These are phyloP conservation scores for Alviniconcha marisindica DNA, from an alignment of 1,140 invertebrate genomes.

Conservation along the genomic window DNA sequence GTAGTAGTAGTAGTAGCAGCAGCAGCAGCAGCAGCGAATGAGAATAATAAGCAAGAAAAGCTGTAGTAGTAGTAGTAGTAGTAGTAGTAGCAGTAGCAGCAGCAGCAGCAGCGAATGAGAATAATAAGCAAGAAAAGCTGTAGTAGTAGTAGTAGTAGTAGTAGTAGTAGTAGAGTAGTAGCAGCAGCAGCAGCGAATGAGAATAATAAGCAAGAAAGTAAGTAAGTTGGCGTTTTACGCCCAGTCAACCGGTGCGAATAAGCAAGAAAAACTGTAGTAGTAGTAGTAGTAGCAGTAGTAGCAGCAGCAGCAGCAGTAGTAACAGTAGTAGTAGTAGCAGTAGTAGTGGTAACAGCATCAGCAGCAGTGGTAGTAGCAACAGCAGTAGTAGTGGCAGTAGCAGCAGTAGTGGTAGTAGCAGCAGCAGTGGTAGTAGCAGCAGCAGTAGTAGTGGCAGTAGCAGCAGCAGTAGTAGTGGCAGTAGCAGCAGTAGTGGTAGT, in stretches of 20 bases:
- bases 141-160: no score
- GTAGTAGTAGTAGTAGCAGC: neutral
- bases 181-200: no score
- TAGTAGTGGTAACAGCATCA: no score
- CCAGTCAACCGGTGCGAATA: no score
- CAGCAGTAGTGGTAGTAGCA: slow-evolving; percentile 27
- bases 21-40: neutral
- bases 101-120: no score
- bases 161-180: no score
- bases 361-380: slow-evolving; percentile 30
- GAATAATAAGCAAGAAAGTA: no score
- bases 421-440: neutral
- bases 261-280: no score
- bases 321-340: slow-evolving; percentile 13
- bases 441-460: slow-evolving; percentile 10
- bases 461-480: slow-evolving; percentile 33
- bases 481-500: slow-evolving; percentile 16
- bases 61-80: neutral
- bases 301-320: no score
- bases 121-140: no score
- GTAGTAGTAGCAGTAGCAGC: neutral
- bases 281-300: no score
- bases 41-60: neutral
- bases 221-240: no score
- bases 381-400: slow-evolving; percentile 30